Base-by-base conservation (phyloP, 2,888 invertebrate species). In the Corbicula japonica region DNA sequence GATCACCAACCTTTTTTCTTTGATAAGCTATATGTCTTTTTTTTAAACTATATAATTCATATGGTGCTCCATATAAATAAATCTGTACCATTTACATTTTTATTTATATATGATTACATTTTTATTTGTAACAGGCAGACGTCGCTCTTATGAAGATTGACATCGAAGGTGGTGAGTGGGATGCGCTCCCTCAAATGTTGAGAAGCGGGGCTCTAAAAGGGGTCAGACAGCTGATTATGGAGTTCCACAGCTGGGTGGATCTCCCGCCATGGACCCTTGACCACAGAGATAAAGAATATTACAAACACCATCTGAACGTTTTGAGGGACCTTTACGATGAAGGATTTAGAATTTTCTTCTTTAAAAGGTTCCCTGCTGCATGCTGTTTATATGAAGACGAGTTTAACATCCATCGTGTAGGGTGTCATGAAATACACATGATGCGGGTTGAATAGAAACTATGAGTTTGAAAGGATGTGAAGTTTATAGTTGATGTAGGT, bases 121-220 rank as follows among this genome's bases (percentile, higher is more conserved):
- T 15, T 50, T 50, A 18, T 50, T 61, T 23, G 23, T 80, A 73
- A 30, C 74, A 81, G 81, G 35, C 54, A 28, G 62, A 76, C 6
- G 48, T 81, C 1, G 56, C 69, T 6, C 23, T 81, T 3, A 61
- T 71, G 56, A 81, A 81, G 63, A 74, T 81, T 12, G 81, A 81
- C 34, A 77, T 81, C 2, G 81, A 81, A 52, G 77, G 74, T 12
- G 81, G 70, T 26, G 81, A 81, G 34, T 81, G 81, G 81, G 46
- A 61, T 1, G 76, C 74, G 2, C 60, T 81, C 21, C 76, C 74
- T 12, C 61, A 76, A 35, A 81, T 81, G 74, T 10, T 81, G 0
- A 35, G 35, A 8, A 54, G 58, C 35, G 73, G 72, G 4, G 48
- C 65, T 12, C 68, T 81, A 10, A 74, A 71, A 30, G 81, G 62